phyloP scores from a whole-genome alignment of 2,797 vertebrate species.

The Clarias laeviceps region DNA sequence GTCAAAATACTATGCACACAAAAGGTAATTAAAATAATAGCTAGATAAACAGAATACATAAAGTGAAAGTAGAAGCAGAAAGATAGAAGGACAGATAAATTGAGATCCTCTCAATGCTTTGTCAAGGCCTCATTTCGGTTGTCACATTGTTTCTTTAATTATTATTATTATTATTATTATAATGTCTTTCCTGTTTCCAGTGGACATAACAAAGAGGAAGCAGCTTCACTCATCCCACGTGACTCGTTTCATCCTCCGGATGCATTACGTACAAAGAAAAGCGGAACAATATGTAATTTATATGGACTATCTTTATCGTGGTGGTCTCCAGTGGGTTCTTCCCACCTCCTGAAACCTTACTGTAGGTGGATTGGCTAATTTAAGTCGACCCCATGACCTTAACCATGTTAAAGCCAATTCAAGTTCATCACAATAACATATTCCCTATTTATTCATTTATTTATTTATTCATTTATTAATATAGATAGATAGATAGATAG shows the following conservation, averaged over 20 bases:
- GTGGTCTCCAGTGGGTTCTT: neutral
- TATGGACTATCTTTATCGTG: neutral
- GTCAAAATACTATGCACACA: neutral
- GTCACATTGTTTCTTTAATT: too few species aligned
- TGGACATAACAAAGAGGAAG: neutral
- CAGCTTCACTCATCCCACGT: neutral
- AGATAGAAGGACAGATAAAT: neutral
- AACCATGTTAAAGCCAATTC: too few species aligned
- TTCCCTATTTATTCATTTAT: too few species aligned
- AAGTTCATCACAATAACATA: too few species aligned
- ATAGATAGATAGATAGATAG: too few species aligned
- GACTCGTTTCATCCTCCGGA: neutral
- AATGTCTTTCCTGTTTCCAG: neutral
- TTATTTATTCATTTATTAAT: too few species aligned
- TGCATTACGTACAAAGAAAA: neutral
- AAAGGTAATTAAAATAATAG: neutral
- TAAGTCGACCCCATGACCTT: neutral
- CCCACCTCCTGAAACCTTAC: neutral
- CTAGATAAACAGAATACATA: neutral
- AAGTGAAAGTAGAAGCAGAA: neutral
- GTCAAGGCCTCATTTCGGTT: neutral
- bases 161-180: too few species aligned
- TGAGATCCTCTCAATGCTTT: neutral
- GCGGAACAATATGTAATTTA: neutral
- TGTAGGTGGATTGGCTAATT: neutral